Conservation (phyloP, 2,888 invertebrate genomes). For the Diploptera punctata region DNA sequence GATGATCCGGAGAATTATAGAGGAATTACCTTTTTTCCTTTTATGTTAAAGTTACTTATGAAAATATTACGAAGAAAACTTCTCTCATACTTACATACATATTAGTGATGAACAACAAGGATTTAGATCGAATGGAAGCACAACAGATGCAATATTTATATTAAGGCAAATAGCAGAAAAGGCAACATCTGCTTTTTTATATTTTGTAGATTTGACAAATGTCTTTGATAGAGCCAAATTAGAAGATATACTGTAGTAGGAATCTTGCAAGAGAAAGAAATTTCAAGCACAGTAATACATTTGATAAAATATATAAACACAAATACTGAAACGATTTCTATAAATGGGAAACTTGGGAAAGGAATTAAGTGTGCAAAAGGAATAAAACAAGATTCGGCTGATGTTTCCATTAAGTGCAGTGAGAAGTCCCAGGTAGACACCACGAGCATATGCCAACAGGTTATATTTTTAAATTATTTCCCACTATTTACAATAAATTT, state of each 20-base stretch:
- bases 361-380: too few species aligned
- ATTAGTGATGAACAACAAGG: constrained; percentile 5
- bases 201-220: constrained; percentile 1
- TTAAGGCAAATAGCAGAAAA: neutral
- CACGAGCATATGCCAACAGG: too few species aligned
- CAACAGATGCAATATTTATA: neutral
- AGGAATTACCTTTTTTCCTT: constrained; percentile 8
- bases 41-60: neutral
- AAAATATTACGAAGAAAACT: constrained; percentile 8
- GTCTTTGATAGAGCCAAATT: neutral
- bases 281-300: neutral
- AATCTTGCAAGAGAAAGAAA: neutral
- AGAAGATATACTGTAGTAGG: neutral
- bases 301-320: neutral
- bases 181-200: neutral
- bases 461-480: too few species aligned
- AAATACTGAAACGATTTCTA: too few species aligned
- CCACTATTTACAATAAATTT: too few species aligned
- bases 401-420: too few species aligned
- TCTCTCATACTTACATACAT: neutral
- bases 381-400: too few species aligned
- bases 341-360: too few species aligned
- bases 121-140: constrained; percentile 8
- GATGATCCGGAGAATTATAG: neutral
- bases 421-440: too few species aligned